Conservation (phyloP, 2,888 invertebrate genomes). For the Thumatha senex region DNA sequence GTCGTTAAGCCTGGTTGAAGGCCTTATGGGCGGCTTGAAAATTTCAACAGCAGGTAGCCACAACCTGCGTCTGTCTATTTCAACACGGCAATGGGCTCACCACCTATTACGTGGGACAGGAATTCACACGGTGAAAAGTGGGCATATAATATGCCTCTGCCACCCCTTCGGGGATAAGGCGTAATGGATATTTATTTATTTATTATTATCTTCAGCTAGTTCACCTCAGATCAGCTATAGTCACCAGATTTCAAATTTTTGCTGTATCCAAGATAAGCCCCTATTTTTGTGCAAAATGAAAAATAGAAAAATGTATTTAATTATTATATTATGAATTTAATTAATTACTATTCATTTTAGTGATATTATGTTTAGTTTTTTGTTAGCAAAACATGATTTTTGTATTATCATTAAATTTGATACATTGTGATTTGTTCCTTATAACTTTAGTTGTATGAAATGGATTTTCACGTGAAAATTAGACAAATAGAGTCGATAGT, state of each 20-base stretch:
- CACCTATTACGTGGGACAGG: too few species aligned
- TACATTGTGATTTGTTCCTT: conserved; percentile 74
- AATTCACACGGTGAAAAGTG: too few species aligned
- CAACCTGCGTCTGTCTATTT: too few species aligned
- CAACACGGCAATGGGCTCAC: too few species aligned
- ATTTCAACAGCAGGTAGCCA: too few species aligned
- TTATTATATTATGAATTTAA: conserved; percentile 57
- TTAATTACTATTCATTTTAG: conserved; percentile 68
- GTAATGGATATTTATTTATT: too few species aligned
- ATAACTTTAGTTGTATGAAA: conserved; percentile 58
- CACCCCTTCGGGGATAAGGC: too few species aligned
- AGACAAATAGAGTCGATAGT: conserved; percentile 42
- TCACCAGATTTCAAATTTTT: background rate
- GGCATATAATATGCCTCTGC: too few species aligned
- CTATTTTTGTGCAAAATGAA: conserved; percentile 57
- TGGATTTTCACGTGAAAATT: conserved; percentile 53
- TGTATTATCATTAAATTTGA: conserved; percentile 49
- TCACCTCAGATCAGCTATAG: background rate
- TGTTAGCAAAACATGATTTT: conserved; percentile 59
- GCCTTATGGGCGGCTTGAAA: too few species aligned
- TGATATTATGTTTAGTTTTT: conserved; percentile 71
- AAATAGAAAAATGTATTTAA: conserved; percentile 57
- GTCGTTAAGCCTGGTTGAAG: too few species aligned
- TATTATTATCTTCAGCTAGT: too few species aligned
- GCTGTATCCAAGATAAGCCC: background rate